A percentile compares a stretch with the other conserved stretches of the same genome.
These are phyloP conservation scores for Sebastes alutus DNA, from an alignment of 2,797 vertebrate genomes.

Conservation along the genomic window DNA sequence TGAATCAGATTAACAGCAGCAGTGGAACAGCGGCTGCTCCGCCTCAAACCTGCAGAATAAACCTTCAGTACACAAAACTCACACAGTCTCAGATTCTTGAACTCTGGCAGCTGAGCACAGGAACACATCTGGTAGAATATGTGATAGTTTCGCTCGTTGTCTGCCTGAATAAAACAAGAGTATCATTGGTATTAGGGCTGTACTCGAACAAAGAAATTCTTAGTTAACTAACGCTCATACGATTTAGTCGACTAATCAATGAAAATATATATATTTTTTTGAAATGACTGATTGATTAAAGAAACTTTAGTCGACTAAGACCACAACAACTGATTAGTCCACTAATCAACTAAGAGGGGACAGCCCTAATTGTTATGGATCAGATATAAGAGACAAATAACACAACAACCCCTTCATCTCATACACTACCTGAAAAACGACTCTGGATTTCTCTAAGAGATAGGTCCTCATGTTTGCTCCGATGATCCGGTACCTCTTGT, in stretches of 20 bases:
- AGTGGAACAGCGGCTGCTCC: background rate
- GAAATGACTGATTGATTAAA: too few species aligned
- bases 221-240: too few species aligned
- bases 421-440: constrained; percentile 91
- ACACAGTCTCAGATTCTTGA: constrained; percentile 90
- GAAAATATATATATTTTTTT: too few species aligned
- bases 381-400: background rate
- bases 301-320: too few species aligned
- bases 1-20: background rate
- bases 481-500: constrained; percentile 90
- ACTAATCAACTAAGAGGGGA: too few species aligned
- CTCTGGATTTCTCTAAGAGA: constrained; percentile 97
- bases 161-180: constrained; percentile 82
- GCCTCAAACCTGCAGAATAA: background rate
- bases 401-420: background rate
- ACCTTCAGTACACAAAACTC: constrained; percentile 60
- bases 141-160: constrained; percentile 97
- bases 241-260: too few species aligned
- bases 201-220: too few species aligned
- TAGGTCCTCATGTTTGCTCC: constrained; percentile 99
- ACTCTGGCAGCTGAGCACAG: constrained; percentile 88
- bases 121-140: constrained; percentile 99
- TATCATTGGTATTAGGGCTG: background rate
- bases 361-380: background rate
- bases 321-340: too few species aligned